A percentile compares a stretch with the other conserved stretches of the same genome.
These are phyloP conservation scores for Thecophora atra DNA, from an alignment of 2,888 invertebrate genomes.

Conservation along the genomic window DNA sequence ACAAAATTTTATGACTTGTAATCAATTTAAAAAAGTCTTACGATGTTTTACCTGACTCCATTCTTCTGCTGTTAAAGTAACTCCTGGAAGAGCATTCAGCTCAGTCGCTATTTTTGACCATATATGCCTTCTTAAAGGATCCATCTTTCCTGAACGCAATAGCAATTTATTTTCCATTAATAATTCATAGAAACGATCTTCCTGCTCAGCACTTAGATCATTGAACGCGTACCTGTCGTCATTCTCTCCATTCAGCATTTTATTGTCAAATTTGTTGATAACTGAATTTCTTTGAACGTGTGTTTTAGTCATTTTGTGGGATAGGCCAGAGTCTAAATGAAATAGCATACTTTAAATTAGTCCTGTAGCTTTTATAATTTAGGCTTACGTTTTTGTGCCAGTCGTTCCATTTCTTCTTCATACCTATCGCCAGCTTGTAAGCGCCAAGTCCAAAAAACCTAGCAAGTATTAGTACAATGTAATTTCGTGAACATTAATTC, in stretches of 20 bases:
- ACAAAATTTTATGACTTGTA: too few relatives aligned
- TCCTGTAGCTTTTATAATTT: background rate
- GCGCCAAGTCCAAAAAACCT: slow-evolving; percentile 40
- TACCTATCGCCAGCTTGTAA: slow-evolving; percentile 31
- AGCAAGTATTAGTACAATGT: background rate
- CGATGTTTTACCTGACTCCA: slow-evolving; percentile 35
- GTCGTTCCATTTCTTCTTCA: slow-evolving; percentile 34
- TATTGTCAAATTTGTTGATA: background rate
- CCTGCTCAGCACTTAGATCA: slow-evolving; percentile 33
- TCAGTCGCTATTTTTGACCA: slow-evolving; percentile 41
- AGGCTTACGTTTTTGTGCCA: slow-evolving; percentile 34
- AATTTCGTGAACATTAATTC: background rate
- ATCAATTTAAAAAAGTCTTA: too few relatives aligned
- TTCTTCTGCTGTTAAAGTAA: slow-evolving; percentile 29
- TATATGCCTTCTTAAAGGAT: slow-evolving; percentile 38
- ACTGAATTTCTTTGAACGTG: too few relatives aligned
- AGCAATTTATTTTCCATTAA: slow-evolving; percentile 33
- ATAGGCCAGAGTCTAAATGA: background rate
- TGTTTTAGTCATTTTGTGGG: background rate
- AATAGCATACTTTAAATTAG: background rate
- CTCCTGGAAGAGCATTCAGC: slow-evolving; percentile 38
- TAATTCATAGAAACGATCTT: slow-evolving; percentile 35
- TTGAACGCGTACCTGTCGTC: background rate
- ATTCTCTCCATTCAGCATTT: background rate
- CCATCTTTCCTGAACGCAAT: slow-evolving; percentile 22